Evolutionary conservation across 1,140 invertebrate species (phyloP), one percentile per base, ranked within the genome.

Genomic region (Ericerus pela): DNA sequence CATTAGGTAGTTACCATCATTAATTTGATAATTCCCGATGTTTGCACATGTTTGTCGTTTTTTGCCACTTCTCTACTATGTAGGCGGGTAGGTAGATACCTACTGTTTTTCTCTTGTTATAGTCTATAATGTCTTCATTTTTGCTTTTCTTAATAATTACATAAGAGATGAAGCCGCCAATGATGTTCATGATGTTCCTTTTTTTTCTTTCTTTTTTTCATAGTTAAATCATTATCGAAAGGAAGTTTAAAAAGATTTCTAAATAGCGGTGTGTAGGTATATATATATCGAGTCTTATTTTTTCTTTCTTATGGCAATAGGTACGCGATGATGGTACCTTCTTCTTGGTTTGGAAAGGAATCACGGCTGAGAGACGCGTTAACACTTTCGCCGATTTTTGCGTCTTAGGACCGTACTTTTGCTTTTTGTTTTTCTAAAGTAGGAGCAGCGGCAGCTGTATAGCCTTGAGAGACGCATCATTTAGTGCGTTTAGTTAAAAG

Each of bases 221-320:
- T 47, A 24, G 41, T 47, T 47, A 47, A 47, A 47, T 47, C 41
- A 47, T 47, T 47, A 47, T 47, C 14, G 41, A 47, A 24, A 47
- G 41, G 41, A 47, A 47, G 41, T 47, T 47, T 16, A 16, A 47
- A n/a, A 47, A 47, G 41, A 47, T 47, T 47, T 47, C 41, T 47
- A 47, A 47, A 47, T 24, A 18, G 16, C 14, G 20, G 14, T 41
- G 20, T 18, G 6, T n/a, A n/a, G n/a, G n/a, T n/a, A n/a, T n/a
- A n/a, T n/a, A n/a, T n/a, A 41, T 16, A 41, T 4, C 5, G 41
- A 47, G 26, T 47, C 20, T n/a, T n/a, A 47, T 47, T 47, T 47
- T 47, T 47, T 47, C 12, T n/a, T n/a, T n/a, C n/a, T n/a, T n/a
- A n/a, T n/a, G n/a, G n/a, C 18, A 10, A 10, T 24, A 24, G 20